Percentiles rank a stretch among this genome's conserved stretches.
These are phyloP conservation scores for Hippopotamyrus pictus DNA, from an alignment of 2,797 vertebrate genomes.

Conservation along the genomic window DNA sequence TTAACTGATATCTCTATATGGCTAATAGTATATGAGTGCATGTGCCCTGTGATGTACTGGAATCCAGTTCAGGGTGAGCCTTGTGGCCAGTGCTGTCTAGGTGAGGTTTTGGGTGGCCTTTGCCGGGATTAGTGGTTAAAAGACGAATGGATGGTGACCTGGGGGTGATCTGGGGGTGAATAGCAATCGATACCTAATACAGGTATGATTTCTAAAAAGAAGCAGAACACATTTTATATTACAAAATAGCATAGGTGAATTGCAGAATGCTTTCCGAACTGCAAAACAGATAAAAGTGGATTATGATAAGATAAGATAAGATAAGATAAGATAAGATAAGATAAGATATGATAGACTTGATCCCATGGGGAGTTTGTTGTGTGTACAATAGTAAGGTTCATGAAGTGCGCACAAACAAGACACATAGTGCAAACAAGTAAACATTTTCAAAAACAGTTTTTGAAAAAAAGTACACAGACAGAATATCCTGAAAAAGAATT, in stretches of 20 bases:
- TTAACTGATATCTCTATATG: not conserved
- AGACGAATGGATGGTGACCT: not conserved
- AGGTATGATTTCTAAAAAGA: not conserved
- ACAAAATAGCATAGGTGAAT: not conserved
- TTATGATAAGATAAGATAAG: not conserved
- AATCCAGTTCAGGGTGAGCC: not conserved
- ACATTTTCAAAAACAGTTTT: conserved; percentile 1
- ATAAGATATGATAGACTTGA: not conserved
- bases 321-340: not conserved
- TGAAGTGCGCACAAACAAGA: not conserved
- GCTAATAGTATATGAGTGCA: not conserved
- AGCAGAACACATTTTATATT: not conserved
- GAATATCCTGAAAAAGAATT: not conserved
- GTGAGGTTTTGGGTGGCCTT: not conserved
- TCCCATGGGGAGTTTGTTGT: not conserved
- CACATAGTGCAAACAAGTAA: not conserved
- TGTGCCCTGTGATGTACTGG: not conserved
- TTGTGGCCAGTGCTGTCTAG: not conserved
- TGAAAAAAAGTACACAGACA: not conserved
- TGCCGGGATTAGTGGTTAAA: not conserved
- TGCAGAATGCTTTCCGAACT: not conserved
- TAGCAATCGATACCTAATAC: not conserved
- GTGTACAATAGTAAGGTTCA: not conserved
- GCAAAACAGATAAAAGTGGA: not conserved
- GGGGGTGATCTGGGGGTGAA: not conserved